Evolutionary conservation across 1,140 invertebrate genomes (phyloP), one percentile per base, ranked within the genome.

Genomic region (Psilanteris sp.): DNA sequence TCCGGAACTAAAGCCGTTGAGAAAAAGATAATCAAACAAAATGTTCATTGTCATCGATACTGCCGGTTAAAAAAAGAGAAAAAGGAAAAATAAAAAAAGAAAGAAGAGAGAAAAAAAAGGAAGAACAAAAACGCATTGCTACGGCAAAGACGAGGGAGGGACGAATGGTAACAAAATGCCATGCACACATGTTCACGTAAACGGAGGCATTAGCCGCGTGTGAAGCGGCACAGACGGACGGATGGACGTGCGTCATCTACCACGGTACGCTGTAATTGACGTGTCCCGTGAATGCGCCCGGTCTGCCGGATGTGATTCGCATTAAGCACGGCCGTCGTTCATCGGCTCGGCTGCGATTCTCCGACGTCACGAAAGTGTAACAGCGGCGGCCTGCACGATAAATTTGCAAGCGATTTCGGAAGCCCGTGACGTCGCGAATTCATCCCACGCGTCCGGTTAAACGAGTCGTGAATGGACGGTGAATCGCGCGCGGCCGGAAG

Each of bases 271-370:
- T 81, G 80, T 84, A 84, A 83, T 84, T 83, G 82, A 80, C 82
- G 78, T 80, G 81, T 81, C 77, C 79, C 80, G 70, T 82, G 81
- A 83, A 84, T 80, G 78, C 79, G 78, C 61, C 71, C 80, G 75
- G 67, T 83, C 80, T 81, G 76, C 79, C 81, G 81, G 81, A 82
- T 78, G 66, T 78, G 79, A 82, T 76, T 81, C 82, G 80, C 78
- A 83, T 84, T 84, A 84, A 83, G 79, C 82, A 79, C 81, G 80
- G 78, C 76, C 80, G 82, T 79, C 79, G 71, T 74, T 66, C 76
- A 74, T 79, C 78, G 74, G 62, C 70, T 77, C 48, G 59, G 27
- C 44, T 43, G 27, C 52, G 73, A 76, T 70, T 68, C 54, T 50
- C 54, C 61, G 39, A 32, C 55, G 41, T 55, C 34, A 59, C 59